Base-by-base conservation (phyloP, 2,888 invertebrate genomes). In the Alloplasta piceator region DNA sequence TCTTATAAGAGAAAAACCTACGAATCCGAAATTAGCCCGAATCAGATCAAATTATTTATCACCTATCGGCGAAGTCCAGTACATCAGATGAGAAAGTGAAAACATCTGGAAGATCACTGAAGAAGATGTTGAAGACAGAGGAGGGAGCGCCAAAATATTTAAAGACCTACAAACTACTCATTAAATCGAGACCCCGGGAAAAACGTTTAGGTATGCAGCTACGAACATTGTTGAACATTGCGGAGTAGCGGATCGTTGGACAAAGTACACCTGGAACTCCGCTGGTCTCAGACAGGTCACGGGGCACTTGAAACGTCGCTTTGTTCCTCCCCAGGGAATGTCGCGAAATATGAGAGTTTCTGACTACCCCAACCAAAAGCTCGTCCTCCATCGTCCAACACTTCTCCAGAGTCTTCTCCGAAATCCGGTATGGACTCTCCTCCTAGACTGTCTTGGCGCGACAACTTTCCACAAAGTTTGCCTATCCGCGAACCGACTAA, bases 271-370 rank as follows among this genome's bases (percentile, higher is more conserved):
- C 78, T 66, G 81, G 74, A 81, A 78, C 81, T 75, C 61, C 48
- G 52, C 58, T 58, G 70, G 64, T 70, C 56, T 71, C 36, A 16
- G 75, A 26, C 26, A 26, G 1, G 26, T 3, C 26, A 26, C 41
- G n/a, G 58, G 50, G 71, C 55, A 71, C 48, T 26, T 55, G 77
- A 71, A 78, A 78, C 78, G 76, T 83, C 83, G 61, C 74, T 82
- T 81, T 76, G 76, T 80, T 79, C 74, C 63, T 78, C 82, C 83
- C 72, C 56, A 60, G 76, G 81, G 83, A 85, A 82, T 82, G 84
- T 85, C 84, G 73, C 85, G 81, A 86, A 85, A 86, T 86, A 86
- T 86, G 84, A 85, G 85, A 87, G 82, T 85, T 85, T 77, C 78
- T 64, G 75, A 26, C 26, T 26, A 26, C 26, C 26, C 26, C 26